Percentiles rank a stretch among this genome's conserved stretches.
Evolutionary conservation across 2,888 invertebrate genomes (phyloP).

Genomic region (Sphinx pinastri): DNA sequence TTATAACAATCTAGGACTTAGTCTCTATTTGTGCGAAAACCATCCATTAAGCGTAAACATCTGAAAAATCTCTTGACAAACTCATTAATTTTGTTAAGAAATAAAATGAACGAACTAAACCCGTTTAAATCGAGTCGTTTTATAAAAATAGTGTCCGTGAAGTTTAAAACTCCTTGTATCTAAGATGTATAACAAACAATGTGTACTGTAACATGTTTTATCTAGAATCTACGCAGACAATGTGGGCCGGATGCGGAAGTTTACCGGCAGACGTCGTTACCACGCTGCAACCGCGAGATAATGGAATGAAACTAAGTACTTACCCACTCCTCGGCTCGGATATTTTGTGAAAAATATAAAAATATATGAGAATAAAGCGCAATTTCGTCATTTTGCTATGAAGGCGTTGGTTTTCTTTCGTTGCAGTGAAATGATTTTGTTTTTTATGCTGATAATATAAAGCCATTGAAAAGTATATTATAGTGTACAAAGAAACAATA

Average conservation of each 20-base stretch:
- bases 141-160: constrained; percentile 3
- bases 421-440: too few species aligned
- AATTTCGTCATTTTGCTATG: neutral
- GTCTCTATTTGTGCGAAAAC: too few species aligned
- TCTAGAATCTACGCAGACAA: constrained; percentile 40
- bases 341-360: constrained; percentile 7
- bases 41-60: too few species aligned
- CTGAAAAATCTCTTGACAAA: too few species aligned
- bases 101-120: too few species aligned
- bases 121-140: neutral
- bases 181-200: constrained; percentile 37
- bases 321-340: constrained; percentile 32
- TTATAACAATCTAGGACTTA: too few species aligned
- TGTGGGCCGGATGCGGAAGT: constrained; percentile 34
- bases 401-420: neutral
- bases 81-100: too few species aligned
- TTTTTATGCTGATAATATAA: too few species aligned
- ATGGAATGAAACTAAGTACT: constrained; percentile 45
- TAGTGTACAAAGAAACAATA: too few species aligned
- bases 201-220: constrained; percentile 37
- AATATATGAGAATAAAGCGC: neutral
- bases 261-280: constrained; percentile 37
- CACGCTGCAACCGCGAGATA: constrained; percentile 46
- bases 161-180: constrained; percentile 27
- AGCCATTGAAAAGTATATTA: too few species aligned